These are phyloP conservation scores for Rambutsinella grinnellia DNA, from an alignment of 2,888 invertebrate genomes.

Conservation along the genomic window DNA sequence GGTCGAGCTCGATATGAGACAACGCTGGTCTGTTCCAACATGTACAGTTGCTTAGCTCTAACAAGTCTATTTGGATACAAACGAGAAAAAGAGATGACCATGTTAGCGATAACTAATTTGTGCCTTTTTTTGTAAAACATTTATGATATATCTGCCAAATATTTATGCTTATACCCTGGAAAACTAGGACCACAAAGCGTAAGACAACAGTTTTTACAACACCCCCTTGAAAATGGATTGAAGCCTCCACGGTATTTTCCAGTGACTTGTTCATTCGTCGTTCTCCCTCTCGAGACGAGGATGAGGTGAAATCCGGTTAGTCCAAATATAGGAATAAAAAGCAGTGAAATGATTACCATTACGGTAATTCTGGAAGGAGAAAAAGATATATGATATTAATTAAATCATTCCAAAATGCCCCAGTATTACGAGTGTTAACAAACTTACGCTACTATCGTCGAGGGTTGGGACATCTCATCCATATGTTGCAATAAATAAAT, in stretches of 20 bases:
- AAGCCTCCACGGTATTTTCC: constrained; percentile 99
- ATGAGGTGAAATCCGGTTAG: constrained; percentile 98
- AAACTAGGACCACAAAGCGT: constrained; percentile 97
- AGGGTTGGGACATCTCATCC: constrained; percentile 82
- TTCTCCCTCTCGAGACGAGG: constrained; percentile 94
- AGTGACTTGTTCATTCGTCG: constrained; percentile 99
- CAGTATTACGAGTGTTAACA: too few relatives aligned
- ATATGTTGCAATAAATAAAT: constrained; percentile 91
- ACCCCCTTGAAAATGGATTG: constrained; percentile 97
- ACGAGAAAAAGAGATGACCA: not conserved
- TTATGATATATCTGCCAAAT: too few relatives aligned
- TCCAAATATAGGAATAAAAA: constrained; percentile 97
- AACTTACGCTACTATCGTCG: constrained; percentile 76
- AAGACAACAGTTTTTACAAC: constrained; percentile 94
- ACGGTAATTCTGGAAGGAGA: constrained; percentile 80
- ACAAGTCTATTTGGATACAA: constrained; percentile 63
- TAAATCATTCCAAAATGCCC: not conserved
- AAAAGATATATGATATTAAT: not conserved
- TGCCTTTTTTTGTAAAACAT: too few relatives aligned
- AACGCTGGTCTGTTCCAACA: constrained; percentile 59
- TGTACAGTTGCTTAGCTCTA: constrained; percentile 61
- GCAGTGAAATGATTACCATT: constrained; percentile 90
- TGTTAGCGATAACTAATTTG: not conserved
- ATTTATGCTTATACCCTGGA: constrained; percentile 86
- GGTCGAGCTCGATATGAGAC: constrained; percentile 46